Percentiles rank a stretch among this genome's conserved stretches.
Conservation (phyloP, 2,113 vertebrate genomes). For the Acinonyx jubatus region DNA sequence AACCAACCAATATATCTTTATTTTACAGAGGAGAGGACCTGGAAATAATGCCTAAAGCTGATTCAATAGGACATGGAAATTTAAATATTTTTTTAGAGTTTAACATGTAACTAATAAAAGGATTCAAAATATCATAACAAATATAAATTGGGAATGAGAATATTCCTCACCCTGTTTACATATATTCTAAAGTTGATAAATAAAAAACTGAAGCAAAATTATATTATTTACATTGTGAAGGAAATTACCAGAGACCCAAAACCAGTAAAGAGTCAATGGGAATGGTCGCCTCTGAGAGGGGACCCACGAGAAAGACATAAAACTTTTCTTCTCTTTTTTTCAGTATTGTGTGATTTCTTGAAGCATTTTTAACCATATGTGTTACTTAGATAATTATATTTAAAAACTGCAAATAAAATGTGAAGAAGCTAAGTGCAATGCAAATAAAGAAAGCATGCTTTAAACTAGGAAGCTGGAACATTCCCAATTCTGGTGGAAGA, state of each 20-base stretch:
- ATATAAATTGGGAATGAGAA: slow-evolving; percentile 4
- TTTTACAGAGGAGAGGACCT: neutral
- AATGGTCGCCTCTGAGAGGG: neutral
- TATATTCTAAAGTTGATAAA: neutral
- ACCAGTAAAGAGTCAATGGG: slow-evolving; percentile 1
- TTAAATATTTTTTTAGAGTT: neutral
- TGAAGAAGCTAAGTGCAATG: slow-evolving; percentile 5
- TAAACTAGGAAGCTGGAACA: slow-evolving; percentile 43
- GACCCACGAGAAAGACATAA: neutral
- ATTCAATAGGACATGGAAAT: neutral
- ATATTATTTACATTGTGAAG: neutral
- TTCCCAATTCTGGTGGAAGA: neutral
- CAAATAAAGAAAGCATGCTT: slow-evolving; percentile 10
- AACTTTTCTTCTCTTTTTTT: neutral
- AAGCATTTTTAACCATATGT: neutral
- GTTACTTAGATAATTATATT: slow-evolving; percentile 26
- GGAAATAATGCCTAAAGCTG: neutral
- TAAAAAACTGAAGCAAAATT: neutral
- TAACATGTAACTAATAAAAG: slow-evolving; percentile 16
- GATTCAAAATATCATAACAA: neutral
- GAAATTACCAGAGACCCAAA: slow-evolving; percentile 26
- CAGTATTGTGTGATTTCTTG: neutral
- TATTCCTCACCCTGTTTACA: neutral
- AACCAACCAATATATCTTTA: neutral
- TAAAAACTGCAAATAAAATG: slow-evolving; percentile 50